Conservation (phyloP, 1,140 invertebrate genomes). For the Rhyzopertha dominica region DNA sequence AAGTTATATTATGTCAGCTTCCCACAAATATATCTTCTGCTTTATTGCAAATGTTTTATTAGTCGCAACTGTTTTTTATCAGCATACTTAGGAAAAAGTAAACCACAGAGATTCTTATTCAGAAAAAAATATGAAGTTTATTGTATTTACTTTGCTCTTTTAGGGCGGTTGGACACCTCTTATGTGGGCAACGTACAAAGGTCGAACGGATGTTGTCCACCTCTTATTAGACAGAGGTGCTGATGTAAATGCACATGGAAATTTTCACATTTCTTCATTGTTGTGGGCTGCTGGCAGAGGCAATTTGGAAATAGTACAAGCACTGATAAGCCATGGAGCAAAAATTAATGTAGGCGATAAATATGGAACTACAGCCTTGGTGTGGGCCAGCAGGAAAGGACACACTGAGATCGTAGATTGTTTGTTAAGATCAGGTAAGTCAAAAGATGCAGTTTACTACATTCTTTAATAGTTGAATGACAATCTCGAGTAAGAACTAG, state of each 20-base stretch:
- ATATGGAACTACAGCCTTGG: slow-evolving; percentile 93
- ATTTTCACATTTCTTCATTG: slow-evolving; percentile 90
- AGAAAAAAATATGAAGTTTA: too few relatives aligned
- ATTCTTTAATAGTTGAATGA: not conserved
- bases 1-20: too few relatives aligned
- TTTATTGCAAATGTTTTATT: too few relatives aligned
- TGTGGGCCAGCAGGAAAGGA: slow-evolving; percentile 93
- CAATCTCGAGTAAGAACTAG: not conserved
- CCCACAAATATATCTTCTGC: too few relatives aligned
- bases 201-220: slow-evolving; percentile 70
- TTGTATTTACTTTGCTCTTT: slow-evolving; percentile 5
- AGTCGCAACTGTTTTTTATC: too few relatives aligned
- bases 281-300: slow-evolving; percentile 93
- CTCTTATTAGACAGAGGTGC: slow-evolving; percentile 83
- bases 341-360: slow-evolving; percentile 92
- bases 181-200: slow-evolving; percentile 98
- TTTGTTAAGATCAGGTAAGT: slow-evolving; percentile 68
- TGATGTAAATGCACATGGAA: slow-evolving; percentile 92
- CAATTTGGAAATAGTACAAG: slow-evolving; percentile 76
- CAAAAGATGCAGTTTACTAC: not conserved
- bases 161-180: slow-evolving; percentile 94
- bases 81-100: too few relatives aligned
- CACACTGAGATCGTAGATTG: slow-evolving; percentile 79
- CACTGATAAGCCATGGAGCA: slow-evolving; percentile 77
- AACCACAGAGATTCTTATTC: too few relatives aligned